Base-by-base conservation (phyloP, 2,113 vertebrate species). In the Pseudorasbora parva region DNA sequence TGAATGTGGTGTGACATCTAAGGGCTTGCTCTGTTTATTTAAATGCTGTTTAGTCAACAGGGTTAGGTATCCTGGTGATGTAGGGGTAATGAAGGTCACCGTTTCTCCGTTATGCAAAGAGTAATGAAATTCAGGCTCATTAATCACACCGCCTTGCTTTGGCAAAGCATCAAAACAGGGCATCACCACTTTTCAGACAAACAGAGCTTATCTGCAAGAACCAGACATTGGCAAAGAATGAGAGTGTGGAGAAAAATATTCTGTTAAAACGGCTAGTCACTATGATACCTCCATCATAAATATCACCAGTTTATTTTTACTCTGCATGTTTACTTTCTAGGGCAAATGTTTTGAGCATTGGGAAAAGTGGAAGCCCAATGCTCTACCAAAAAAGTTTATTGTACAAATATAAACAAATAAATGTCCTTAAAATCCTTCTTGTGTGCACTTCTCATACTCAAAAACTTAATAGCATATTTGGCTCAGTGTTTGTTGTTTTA, bases 111-210 rank as follows among this genome's bases (percentile, higher is more conserved):
- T 54, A 47, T 51, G 15, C 23, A 72, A 73, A 47, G 73, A 82
- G 78, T 83, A 89, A 88, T 82, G 12, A 80, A 59, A 81, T 88
- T 87, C 86, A 82, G 43, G 78, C 85, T 85, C 82, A 87, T 72
- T 85, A 85, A 88, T 87, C 76, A 84, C 60, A 77, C 87, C 81
- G 85, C 86, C 75, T 85, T 76, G 81, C 57, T 87, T 85, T 83
- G 81, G 80, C 62, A 74, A 23, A 62, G 12, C 54, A 47, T 47
- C 30, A 43, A 73, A 79, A 33, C 37, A 41, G 9, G 10, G 69
- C 78, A 62, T 75, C 69, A 66, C 54, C 68, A 60, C 41, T 59
- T 59, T 72, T 56, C 73, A 78, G 49, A 77, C 51, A 71, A 78
- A 72, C 82, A 49, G 71, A 66, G 73, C 86, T 87, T 85, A 85